A percentile compares a stretch with the other conserved stretches of the same genome.
Evolutionary conservation across 2,113 vertebrate genomes (phyloP).

Genomic region (Alexandromys fortis): DNA sequence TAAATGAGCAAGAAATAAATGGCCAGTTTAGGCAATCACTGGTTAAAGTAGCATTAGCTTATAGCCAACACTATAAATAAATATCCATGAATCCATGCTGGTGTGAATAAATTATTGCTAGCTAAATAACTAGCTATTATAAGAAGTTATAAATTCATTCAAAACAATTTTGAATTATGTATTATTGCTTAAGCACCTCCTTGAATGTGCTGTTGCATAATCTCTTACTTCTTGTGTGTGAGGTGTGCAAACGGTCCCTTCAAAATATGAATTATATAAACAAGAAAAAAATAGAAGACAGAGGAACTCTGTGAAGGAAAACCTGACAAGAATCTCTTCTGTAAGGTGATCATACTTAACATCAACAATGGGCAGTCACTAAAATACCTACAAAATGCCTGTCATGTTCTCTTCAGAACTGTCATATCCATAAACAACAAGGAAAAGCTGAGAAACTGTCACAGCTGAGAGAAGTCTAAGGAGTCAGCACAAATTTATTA

Average conservation of each 20-base stretch:
- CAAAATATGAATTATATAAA: background rate
- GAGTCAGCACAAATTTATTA: background rate
- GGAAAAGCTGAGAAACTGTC: background rate
- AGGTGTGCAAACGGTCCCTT: background rate
- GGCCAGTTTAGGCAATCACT: background rate
- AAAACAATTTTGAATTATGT: background rate
- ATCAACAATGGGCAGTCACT: background rate
- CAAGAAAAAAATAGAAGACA: background rate
- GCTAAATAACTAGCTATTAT: background rate
- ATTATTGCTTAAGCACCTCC: background rate
- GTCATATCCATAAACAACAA: background rate
- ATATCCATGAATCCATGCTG: background rate
- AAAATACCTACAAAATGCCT: background rate
- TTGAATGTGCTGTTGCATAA: background rate
- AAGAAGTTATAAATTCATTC: background rate
- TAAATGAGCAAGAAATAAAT: background rate
- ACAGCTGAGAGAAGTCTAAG: background rate
- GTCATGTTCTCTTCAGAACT: background rate
- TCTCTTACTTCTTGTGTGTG: background rate
- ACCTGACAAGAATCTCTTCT: background rate
- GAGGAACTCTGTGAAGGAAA: background rate
- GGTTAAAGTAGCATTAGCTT: background rate
- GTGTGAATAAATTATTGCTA: background rate
- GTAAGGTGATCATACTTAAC: background rate
- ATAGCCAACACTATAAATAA: background rate